phyloP scores from a whole-genome alignment of 1,140 invertebrate species.

The Chlorops oryzae region DNA sequence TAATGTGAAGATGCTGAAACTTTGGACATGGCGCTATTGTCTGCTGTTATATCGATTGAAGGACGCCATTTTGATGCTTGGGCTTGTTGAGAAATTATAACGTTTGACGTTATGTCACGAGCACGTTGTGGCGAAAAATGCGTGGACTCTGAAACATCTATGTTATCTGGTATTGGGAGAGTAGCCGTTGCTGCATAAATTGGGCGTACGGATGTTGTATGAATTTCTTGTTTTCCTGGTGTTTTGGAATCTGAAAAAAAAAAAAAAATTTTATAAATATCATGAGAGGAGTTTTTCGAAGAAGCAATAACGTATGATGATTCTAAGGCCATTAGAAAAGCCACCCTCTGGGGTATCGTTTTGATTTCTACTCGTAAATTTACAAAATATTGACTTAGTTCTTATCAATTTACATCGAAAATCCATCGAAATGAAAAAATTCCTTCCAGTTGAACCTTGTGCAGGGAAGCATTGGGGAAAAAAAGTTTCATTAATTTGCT shows the following conservation, averaged over 20 bases:
- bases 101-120: slow-evolving; percentile 56
- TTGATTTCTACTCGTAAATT: no score
- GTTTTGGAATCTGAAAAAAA: not conserved
- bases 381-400: no score
- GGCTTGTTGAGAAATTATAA: slow-evolving; percentile 49
- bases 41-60: slow-evolving; percentile 31
- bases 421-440: no score
- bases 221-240: not conserved
- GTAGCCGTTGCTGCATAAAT: slow-evolving; percentile 34
- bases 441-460: no score
- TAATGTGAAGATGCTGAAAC: not conserved
- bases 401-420: no score
- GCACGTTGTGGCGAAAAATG: slow-evolving; percentile 57
- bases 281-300: no score
- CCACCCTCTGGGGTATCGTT: no score
- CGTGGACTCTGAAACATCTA: slow-evolving; percentile 57
- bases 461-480: no score
- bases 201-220: slow-evolving; percentile 13
- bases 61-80: slow-evolving; percentile 22
- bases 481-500: no score
- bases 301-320: no score
- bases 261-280: no score
- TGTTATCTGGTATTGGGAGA: slow-evolving; percentile 51
- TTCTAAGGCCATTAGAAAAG: no score
- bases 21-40: slow-evolving; percentile 18